Evolutionary conservation across 2,888 invertebrate species (phyloP).

Genomic region (Oegoconia quadripuncta): DNA sequence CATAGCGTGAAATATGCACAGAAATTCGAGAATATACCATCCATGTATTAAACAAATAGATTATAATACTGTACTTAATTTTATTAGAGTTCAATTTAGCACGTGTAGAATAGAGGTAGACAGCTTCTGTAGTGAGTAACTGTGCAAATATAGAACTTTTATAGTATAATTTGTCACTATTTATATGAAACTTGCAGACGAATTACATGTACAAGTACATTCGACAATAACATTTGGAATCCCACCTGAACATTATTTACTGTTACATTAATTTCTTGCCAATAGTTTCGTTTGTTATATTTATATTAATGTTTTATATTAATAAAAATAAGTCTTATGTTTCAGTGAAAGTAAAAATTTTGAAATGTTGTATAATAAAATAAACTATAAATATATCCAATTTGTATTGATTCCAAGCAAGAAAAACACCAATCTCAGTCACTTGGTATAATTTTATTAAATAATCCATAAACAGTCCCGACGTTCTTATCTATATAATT

Average conservation of each 20-base stretch:
- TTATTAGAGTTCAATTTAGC: conserved; percentile 26
- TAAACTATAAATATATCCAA: too few relatives aligned
- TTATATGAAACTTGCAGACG: not conserved
- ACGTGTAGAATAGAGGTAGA: conserved; percentile 29
- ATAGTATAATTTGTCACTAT: not conserved
- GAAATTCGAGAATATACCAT: not conserved
- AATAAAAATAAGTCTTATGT: conserved; percentile 22
- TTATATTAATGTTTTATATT: conserved; percentile 14
- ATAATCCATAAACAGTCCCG: too few relatives aligned
- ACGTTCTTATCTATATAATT: too few relatives aligned
- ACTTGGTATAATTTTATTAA: too few relatives aligned
- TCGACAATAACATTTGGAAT: conserved; percentile 46
- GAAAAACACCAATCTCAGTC: too few relatives aligned
- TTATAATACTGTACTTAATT: conserved; percentile 15
- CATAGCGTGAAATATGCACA: not conserved
- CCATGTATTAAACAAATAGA: not conserved
- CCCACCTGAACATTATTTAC: conserved; percentile 41
- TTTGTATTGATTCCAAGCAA: too few relatives aligned
- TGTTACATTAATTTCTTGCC: conserved; percentile 46
- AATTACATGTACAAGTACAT: conserved; percentile 24
- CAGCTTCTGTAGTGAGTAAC: conserved; percentile 35
- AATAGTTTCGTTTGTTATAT: conserved; percentile 27
- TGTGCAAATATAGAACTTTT: conserved; percentile 23
- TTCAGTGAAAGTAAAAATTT: conserved; percentile 29
- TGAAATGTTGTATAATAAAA: too few relatives aligned